Percentiles rank a stretch among this genome's conserved stretches.
These are phyloP conservation scores for Oryzias javanicus DNA, from an alignment of 2,113 vertebrate species.

Conservation along the genomic window DNA sequence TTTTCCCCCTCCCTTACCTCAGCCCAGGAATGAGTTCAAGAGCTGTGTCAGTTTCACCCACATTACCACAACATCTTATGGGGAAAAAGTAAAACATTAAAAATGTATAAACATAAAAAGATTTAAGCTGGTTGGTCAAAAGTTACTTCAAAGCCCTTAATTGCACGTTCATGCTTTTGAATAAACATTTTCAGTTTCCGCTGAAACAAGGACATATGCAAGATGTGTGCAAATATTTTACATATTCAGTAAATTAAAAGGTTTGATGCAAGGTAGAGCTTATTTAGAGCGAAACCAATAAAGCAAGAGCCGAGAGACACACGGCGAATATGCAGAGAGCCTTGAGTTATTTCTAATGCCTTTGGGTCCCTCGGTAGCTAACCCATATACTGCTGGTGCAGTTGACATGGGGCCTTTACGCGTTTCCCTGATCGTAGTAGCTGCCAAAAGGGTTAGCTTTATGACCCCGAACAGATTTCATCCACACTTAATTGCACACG, in stretches of 20 bases:
- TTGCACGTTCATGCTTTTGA: slow-evolving; percentile 1
- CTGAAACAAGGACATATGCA: slow-evolving; percentile 2
- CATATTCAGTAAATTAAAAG: slow-evolving; percentile 24
- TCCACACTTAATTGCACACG: slow-evolving; percentile 21
- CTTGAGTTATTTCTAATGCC: slow-evolving; percentile 58
- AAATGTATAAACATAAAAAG: not conserved
- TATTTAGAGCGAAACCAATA: slow-evolving; percentile 24
- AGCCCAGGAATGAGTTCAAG: slow-evolving; percentile 41
- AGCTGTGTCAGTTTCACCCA: slow-evolving; percentile 39
- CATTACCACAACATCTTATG: slow-evolving; percentile 36
- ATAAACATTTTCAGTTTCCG: slow-evolving; percentile 7
- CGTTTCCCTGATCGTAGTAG: slow-evolving; percentile 23
- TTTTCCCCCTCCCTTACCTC: slow-evolving; percentile 28
- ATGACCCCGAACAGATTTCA: slow-evolving; percentile 24
- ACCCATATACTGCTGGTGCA: slow-evolving; percentile 53
- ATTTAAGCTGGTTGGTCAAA: not conserved
- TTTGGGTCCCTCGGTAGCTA: slow-evolving; percentile 50
- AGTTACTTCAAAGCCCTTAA: slow-evolving; percentile 13
- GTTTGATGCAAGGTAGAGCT: slow-evolving; percentile 9
- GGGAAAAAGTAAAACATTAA: slow-evolving; percentile 30
- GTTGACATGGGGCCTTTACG: slow-evolving; percentile 47
- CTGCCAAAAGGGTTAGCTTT: slow-evolving; percentile 22
- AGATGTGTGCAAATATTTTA: not conserved
- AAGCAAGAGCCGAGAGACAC: slow-evolving; percentile 26
- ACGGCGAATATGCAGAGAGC: slow-evolving; percentile 28